Evolutionary conservation across 2,888 invertebrate species (phyloP), one percentile per base, ranked within the genome.

Genomic region (Pollenia labialis): DNA sequence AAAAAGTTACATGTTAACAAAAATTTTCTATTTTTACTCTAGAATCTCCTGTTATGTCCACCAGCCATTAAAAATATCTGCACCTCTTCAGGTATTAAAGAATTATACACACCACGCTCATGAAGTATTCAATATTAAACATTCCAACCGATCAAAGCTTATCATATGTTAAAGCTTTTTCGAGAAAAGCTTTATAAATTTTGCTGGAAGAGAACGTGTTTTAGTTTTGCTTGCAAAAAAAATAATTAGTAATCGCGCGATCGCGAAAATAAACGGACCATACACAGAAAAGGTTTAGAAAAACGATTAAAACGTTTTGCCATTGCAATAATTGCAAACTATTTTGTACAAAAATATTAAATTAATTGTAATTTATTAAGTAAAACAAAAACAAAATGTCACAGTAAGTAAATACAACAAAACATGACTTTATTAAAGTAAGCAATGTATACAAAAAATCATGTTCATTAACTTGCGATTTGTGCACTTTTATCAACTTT

Each of bases 341-440:
- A 32, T 32, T 32, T 32, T 32, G 6, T 32, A 32, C 32, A 32
- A 32, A 32, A 32, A 32, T 32, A 32, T 60, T n/a, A 12, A 14
- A 42, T 6, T 14, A 14, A 12, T 69, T 52, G 42, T 18, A 23
- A 46, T 64, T 12, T 56, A 14, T 10, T 32, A 32, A 58, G n/a
- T 11, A 12, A 50, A 44, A 32, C 32, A 46, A 71, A n/a, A 71
- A 50, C 11, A 89, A 89, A 83, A 91, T 91, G 91, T 90, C 89
- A 89, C 90, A 90, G 91, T 91, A 89, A 90, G 91, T 88, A 71
- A 60, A 16, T 18, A 23, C 14, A 40, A 58, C 9, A 52, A 23
- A 16, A 54, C 12, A 16, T 71, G 14, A 56, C 4, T 18, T 9
- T 6, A 23, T 7, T 11, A 50, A 32, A 54, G 18, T 54, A n/a